A percentile compares a stretch with the other conserved stretches of the same genome.
These are phyloP conservation scores for Philereme transversata DNA, from an alignment of 2,888 invertebrate genomes.

Conservation along the genomic window DNA sequence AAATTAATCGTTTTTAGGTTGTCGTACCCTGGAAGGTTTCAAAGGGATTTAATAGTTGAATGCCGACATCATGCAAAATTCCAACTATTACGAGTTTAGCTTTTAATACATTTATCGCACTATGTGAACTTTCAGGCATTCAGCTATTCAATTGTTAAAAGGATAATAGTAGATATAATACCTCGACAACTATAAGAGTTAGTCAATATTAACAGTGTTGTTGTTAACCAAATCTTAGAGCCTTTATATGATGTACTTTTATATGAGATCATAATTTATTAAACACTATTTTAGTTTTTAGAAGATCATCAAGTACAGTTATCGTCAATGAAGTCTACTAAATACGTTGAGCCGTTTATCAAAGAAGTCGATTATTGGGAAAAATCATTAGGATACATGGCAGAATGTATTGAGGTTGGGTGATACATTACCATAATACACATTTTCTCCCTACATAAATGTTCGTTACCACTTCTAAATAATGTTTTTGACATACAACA, in stretches of 20 bases:
- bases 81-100: no score
- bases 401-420: conserved; percentile 90
- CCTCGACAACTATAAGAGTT: no score
- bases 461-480: background rate
- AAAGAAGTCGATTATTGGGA: conserved; percentile 95
- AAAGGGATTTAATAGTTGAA: no score
- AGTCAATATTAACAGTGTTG: no score
- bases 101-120: no score
- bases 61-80: no score
- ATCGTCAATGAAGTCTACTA: conserved; percentile 94
- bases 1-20: background rate
- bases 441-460: background rate
- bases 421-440: background rate
- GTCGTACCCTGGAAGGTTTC: no score
- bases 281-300: conserved; percentile 70
- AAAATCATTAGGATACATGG: conserved; percentile 90
- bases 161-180: no score
- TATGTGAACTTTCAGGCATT: no score
- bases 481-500: conserved; percentile 38
- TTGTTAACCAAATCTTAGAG: no score
- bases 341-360: conserved; percentile 93
- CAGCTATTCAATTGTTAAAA: no score
- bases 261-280: background rate
- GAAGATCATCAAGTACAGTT: conserved; percentile 94
- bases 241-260: no score